phyloP scores from a whole-genome alignment of 2,113 vertebrate species.

The Gymnocephalus cernua region DNA sequence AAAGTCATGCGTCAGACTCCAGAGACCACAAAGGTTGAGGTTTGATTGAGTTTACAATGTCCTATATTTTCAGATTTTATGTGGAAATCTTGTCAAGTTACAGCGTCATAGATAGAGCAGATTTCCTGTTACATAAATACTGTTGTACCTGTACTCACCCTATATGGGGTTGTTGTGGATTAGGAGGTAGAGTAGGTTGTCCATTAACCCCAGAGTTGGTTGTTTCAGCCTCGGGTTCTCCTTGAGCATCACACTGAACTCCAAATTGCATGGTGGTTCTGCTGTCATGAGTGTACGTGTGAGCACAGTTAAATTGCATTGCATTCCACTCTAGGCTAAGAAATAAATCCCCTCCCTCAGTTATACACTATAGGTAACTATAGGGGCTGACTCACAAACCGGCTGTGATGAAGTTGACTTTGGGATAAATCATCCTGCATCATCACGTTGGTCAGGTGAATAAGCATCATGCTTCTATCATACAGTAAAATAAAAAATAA shows the following conservation, averaged over 20 bases:
- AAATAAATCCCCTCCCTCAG: not conserved
- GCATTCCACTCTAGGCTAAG: not conserved
- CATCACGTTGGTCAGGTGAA: not conserved
- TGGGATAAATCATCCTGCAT: not conserved
- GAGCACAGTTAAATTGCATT: not conserved
- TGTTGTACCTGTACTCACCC: not conserved
- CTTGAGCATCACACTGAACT: not conserved
- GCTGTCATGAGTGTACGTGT: not conserved
- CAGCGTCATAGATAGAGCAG: not conserved
- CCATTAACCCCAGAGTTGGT: not conserved
- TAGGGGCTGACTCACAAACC: not conserved
- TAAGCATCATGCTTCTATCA: not conserved
- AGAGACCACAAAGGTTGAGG: not conserved
- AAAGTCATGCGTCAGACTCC: not conserved
- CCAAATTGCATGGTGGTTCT: not conserved
- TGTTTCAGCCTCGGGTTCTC: not conserved
- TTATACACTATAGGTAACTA: not conserved
- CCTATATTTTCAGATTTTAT: not conserved
- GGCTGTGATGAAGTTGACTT: not conserved
- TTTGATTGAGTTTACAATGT: not conserved
- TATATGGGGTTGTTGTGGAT: not conserved
- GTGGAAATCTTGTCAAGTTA: not conserved
- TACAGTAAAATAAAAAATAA: not conserved
- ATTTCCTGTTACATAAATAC: not conserved
- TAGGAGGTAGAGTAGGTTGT: not conserved